Evolutionary conservation across 2,113 vertebrate genomes (phyloP).

Genomic region (Rhinolophus sinicus): DNA sequence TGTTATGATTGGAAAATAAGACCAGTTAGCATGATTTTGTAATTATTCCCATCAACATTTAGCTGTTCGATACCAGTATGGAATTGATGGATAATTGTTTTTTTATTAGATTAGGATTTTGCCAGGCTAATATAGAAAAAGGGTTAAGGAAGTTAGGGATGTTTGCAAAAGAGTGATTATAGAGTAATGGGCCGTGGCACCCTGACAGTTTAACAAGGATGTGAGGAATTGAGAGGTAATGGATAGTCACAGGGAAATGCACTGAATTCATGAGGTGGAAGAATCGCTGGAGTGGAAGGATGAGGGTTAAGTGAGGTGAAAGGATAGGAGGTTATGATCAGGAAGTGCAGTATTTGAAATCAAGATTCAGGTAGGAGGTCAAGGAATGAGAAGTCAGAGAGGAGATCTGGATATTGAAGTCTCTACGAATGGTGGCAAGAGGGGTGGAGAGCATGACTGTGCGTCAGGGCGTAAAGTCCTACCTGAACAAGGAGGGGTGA

Average conservation of each 20-base stretch:
- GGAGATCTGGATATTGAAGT: neutral
- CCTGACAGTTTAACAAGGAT: neutral
- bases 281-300: neutral
- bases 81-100: neutral
- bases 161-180: neutral
- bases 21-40: neutral
- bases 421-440: neutral
- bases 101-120: constrained; percentile 37
- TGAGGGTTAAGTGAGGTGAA: neutral
- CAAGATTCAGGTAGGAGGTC: neutral
- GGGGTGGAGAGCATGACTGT: neutral
- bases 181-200: neutral
- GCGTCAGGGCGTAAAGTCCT: neutral
- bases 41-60: neutral
- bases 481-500: neutral
- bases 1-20: constrained; percentile 44
- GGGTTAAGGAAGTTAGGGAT: neutral
- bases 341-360: neutral
- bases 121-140: neutral
- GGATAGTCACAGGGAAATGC: neutral
- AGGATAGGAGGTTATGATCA: neutral
- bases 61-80: neutral
- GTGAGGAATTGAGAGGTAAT: neutral
- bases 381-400: neutral
- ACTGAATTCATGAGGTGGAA: neutral